Evolutionary conservation across 2,113 vertebrate species (phyloP).

Genomic region (Gadus macrocephalus): DNA sequence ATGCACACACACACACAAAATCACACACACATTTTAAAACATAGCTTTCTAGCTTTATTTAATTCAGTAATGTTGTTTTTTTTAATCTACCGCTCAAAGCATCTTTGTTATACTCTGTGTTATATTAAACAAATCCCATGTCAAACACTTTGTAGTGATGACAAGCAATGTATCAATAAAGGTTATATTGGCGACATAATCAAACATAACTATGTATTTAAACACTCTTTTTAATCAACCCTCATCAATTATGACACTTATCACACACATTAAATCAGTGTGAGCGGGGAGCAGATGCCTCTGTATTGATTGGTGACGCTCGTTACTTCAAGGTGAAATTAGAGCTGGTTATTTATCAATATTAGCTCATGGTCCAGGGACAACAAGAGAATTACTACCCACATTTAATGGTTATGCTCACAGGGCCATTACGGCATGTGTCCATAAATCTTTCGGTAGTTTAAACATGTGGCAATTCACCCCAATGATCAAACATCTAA

Average conservation of each 20-base stretch:
- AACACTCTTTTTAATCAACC: too few species aligned
- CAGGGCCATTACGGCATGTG: not conserved
- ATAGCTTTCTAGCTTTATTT: too few species aligned
- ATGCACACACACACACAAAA: too few species aligned
- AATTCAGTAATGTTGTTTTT: too few species aligned
- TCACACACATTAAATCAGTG: conserved; percentile 6
- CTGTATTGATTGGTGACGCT: conserved; percentile 23
- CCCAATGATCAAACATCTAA: not conserved
- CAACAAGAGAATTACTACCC: conserved; percentile 14
- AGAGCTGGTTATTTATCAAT: conserved; percentile 14
- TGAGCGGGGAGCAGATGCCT: not conserved
- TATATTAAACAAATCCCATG: too few species aligned
- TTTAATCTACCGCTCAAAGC: too few species aligned
- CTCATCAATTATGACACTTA: not conserved
- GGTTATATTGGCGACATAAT: too few species aligned
- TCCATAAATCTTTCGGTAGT: conserved; percentile 15
- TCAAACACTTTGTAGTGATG: too few species aligned
- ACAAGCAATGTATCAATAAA: too few species aligned
- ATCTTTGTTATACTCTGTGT: too few species aligned
- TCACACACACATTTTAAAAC: too few species aligned
- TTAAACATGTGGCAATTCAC: conserved; percentile 4
- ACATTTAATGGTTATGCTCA: conserved; percentile 13
- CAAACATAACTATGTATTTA: too few species aligned
- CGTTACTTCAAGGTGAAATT: conserved; percentile 13
- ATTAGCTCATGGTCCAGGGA: not conserved